Evolutionary conservation across 2,888 invertebrate species (phyloP).

Genomic region (Buathra laborator): DNA sequence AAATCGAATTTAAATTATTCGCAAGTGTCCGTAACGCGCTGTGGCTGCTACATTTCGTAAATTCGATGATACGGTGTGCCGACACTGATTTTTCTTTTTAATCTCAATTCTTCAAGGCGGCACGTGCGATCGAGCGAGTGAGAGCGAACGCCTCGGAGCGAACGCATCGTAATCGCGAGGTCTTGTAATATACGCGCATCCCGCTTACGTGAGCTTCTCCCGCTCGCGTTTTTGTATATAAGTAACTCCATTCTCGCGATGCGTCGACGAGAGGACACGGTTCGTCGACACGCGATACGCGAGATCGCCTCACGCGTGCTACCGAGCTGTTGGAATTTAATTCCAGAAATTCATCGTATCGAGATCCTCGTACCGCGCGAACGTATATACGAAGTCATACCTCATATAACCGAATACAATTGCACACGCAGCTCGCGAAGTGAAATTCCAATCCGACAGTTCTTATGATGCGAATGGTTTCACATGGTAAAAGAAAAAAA

Average conservation of each 20-base stretch:
- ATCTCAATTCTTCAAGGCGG: background rate
- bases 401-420: background rate
- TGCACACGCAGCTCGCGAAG: background rate
- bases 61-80: too few relatives aligned
- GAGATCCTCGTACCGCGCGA: conserved; percentile 21
- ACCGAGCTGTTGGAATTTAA: conserved; percentile 28
- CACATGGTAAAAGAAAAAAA: background rate
- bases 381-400: background rate
- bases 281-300: conserved; percentile 52
- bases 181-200: conserved; percentile 14
- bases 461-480: conserved; percentile 5
- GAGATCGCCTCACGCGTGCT: conserved; percentile 29
- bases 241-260: conserved; percentile 43
- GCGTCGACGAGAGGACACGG: background rate
- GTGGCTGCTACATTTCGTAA: too few relatives aligned
- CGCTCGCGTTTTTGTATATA: background rate
- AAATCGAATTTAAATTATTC: too few relatives aligned
- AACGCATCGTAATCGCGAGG: conserved; percentile 26
- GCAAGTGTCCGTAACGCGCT: too few relatives aligned
- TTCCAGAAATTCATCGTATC: conserved; percentile 46
- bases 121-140: conserved; percentile 16
- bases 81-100: background rate
- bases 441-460: conserved; percentile 24
- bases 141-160: conserved; percentile 9
- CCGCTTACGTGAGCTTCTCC: conserved; percentile 10